These are phyloP conservation scores for Luehdorfia chinensis DNA, from an alignment of 1,140 invertebrate species.

Conservation along the genomic window DNA sequence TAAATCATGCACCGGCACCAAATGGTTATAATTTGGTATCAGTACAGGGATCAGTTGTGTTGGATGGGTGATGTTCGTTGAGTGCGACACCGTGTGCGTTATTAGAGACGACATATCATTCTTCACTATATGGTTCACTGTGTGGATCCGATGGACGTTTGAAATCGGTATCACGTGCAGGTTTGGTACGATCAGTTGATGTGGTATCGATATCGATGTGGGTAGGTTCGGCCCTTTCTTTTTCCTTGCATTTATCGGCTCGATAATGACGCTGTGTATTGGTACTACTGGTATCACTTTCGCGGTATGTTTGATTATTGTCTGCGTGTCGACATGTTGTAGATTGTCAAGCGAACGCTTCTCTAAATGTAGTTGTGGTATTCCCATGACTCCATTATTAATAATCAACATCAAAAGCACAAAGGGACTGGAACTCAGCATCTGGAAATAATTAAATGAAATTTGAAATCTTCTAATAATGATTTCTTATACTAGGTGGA, in stretches of 20 bases:
- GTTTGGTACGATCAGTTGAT: slow-evolving; percentile 35
- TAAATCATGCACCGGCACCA: slow-evolving; percentile 49
- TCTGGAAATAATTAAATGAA: too few relatives aligned
- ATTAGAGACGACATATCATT: slow-evolving; percentile 30
- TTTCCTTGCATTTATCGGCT: slow-evolving; percentile 26
- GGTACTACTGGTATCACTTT: not conserved
- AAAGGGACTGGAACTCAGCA: too few relatives aligned
- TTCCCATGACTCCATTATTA: too few relatives aligned
- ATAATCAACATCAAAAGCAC: too few relatives aligned
- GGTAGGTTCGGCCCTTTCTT: slow-evolving; percentile 43
- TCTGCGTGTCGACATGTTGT: too few relatives aligned
- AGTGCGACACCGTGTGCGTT: slow-evolving; percentile 32
- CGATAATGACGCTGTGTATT: slow-evolving; percentile 1
- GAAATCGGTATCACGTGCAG: slow-evolving; percentile 48
- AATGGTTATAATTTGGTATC: slow-evolving; percentile 24
- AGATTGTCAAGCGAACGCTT: not conserved
- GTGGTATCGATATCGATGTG: slow-evolving; percentile 28
- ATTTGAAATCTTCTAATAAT: too few relatives aligned
- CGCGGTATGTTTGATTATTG: too few relatives aligned
- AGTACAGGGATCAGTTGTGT: slow-evolving; percentile 14
- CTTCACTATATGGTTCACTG: slow-evolving; percentile 31
- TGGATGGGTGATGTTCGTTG: slow-evolving; percentile 34
- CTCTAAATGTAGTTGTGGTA: too few relatives aligned
- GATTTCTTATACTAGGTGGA: too few relatives aligned
- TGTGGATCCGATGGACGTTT: slow-evolving; percentile 28